Evolutionary conservation across 2,797 vertebrate species (phyloP).

Genomic region (Linurgus olivaceus): DNA sequence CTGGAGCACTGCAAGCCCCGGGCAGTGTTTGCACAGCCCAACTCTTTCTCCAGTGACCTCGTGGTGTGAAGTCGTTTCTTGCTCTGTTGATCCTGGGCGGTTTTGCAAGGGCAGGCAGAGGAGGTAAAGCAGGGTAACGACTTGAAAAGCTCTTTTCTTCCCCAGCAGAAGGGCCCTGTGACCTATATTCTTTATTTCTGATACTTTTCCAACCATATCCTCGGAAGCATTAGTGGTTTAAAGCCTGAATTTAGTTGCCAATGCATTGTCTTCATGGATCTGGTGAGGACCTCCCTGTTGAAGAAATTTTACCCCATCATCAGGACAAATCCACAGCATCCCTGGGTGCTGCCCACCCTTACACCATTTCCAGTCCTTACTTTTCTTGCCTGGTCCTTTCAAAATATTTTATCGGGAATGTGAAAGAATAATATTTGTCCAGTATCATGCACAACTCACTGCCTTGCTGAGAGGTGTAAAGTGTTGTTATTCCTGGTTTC

Average conservation of each 20-base stretch:
- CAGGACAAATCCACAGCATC: not conserved
- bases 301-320: not conserved
- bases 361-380: not conserved
- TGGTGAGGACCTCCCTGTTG: not conserved
- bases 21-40: not conserved
- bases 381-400: not conserved
- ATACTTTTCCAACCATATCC: not conserved
- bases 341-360: not conserved
- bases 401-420: not conserved
- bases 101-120: not conserved
- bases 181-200: not conserved
- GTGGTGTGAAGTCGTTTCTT: not conserved
- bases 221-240: not conserved
- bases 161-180: not conserved
- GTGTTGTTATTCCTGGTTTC: not conserved
- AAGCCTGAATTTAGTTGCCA: not conserved
- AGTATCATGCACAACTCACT: rapidly evolving
- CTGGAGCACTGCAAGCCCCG: not conserved
- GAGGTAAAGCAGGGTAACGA: not conserved
- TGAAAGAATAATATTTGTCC: not conserved
- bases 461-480: not conserved
- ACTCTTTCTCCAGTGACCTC: not conserved
- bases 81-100: not conserved
- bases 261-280: not conserved
- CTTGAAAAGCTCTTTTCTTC: not conserved